Evolutionary conservation across 2,888 invertebrate species (phyloP).

Genomic region (Caenorhabditis sp.): DNA sequence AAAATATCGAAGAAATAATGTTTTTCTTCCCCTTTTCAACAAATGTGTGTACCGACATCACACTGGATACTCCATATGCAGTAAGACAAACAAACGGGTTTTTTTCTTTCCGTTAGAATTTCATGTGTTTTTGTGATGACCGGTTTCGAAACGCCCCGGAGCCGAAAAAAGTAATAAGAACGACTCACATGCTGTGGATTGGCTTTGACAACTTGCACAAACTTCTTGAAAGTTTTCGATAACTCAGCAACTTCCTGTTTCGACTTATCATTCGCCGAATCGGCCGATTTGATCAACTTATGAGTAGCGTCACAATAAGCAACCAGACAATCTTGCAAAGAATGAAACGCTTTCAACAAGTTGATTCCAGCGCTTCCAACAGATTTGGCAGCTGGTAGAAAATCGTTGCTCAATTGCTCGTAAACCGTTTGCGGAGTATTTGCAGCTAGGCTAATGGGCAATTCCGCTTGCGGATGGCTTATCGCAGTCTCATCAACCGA

Average conservation of each 20-base stretch:
- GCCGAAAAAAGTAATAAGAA: background rate
- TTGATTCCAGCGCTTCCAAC: conserved; percentile 40
- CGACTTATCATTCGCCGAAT: conserved; percentile 24
- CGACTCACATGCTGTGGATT: conserved; percentile 32
- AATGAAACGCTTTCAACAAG: conserved; percentile 35
- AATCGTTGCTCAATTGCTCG: conserved; percentile 37
- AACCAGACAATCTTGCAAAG: conserved; percentile 32
- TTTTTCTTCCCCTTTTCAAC: no score
- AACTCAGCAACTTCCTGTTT: conserved; percentile 31
- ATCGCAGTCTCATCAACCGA: conserved; percentile 33
- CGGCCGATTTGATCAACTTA: conserved; percentile 37
- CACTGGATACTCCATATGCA: no score
- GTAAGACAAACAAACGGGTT: no score
- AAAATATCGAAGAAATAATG: no score
- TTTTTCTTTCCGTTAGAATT: no score
- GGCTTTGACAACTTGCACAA: conserved; percentile 36
- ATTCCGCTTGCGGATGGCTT: conserved; percentile 17
- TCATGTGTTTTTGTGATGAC: no score
- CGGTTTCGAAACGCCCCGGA: no score
- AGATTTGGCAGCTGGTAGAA: conserved; percentile 48
- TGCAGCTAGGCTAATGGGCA: conserved; percentile 25
- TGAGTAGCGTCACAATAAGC: conserved; percentile 38
- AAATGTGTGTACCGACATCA: no score
- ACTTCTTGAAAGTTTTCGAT: conserved; percentile 31
- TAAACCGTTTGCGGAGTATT: conserved; percentile 38